Evolutionary conservation across 2,888 invertebrate genomes (phyloP).

Genomic region (Galerucella nymphaeae): DNA sequence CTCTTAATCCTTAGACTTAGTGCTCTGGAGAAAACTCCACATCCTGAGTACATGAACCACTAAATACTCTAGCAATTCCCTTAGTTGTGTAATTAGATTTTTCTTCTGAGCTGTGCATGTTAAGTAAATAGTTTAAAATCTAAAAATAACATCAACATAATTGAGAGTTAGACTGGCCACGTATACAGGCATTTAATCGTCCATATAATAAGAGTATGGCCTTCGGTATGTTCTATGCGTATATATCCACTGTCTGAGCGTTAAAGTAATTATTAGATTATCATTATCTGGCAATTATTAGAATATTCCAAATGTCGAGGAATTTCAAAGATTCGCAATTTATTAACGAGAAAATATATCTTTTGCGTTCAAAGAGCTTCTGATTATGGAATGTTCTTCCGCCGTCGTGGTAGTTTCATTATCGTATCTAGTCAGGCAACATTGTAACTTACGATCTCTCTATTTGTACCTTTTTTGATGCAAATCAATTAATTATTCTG

Average conservation of each 20-base stretch:
- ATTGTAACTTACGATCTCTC: slow-evolving; percentile 33
- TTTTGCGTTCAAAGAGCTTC: background rate
- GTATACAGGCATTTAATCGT: background rate
- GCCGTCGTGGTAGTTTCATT: slow-evolving; percentile 28
- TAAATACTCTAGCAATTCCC: too few species aligned
- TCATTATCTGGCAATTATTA: slow-evolving; percentile 16
- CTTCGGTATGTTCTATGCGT: background rate
- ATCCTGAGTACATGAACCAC: too few species aligned
- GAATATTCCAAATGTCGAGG: slow-evolving; percentile 13
- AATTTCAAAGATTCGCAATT: slow-evolving; percentile 14
- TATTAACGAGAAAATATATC: slow-evolving; percentile 22
- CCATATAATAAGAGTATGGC: background rate
- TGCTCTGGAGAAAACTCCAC: too few species aligned
- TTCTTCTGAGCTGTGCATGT: too few species aligned
- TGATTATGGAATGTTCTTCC: slow-evolving; percentile 31
- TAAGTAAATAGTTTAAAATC: background rate
- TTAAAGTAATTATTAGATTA: slow-evolving; percentile 15
- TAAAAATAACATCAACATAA: background rate
- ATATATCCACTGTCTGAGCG: background rate
- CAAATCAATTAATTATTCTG: slow-evolving; percentile 44
- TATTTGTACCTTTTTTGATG: slow-evolving; percentile 41
- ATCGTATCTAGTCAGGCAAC: slow-evolving; percentile 32
- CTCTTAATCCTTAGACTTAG: too few species aligned
- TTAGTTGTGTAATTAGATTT: too few species aligned
- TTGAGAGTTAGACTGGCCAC: background rate